Evolutionary conservation across 2,888 invertebrate species (phyloP).

Genomic region (Drosophila borealis): DNA sequence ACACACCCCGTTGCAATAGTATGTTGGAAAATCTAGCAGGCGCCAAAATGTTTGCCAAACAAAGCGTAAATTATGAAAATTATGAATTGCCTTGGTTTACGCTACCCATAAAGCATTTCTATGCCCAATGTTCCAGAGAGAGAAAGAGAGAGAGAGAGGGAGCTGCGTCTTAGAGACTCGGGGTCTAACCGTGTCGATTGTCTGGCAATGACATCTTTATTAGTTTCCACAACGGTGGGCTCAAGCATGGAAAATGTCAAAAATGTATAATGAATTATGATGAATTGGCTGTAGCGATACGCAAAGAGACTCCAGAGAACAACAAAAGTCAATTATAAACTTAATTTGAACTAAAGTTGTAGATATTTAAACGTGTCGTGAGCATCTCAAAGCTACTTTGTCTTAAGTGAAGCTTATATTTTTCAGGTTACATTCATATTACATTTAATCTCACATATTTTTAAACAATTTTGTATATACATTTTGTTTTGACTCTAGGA

Average conservation of each 20-base stretch:
- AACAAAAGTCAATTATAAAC: conserved; percentile 71
- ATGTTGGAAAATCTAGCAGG: conserved; percentile 57
- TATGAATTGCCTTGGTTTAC: conserved; percentile 68
- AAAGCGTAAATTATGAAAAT: conserved; percentile 80
- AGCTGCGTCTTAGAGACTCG: conserved; percentile 33
- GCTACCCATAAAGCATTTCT: conserved; percentile 64
- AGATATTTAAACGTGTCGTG: conserved; percentile 1
- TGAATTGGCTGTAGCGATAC: conserved; percentile 54
- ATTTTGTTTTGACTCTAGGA: no score
- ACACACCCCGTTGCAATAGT: conserved; percentile 58
- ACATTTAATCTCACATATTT: no score
- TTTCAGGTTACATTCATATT: no score
- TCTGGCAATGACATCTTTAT: conserved; percentile 77
- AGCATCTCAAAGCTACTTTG: conserved; percentile 10
- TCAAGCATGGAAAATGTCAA: conserved; percentile 64
- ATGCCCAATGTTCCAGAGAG: conserved; percentile 38
- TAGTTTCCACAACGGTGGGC: conserved; percentile 74
- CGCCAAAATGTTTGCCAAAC: conserved; percentile 77
- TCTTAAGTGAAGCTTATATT: conserved; percentile 9
- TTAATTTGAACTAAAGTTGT: conserved; percentile 51
- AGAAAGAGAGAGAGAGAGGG: background rate
- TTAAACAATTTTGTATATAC: no score
- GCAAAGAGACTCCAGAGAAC: conserved; percentile 17
- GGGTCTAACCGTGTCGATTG: no score
- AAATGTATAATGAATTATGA: conserved; percentile 75